A percentile compares a stretch with the other conserved stretches of the same genome.
These are phyloP conservation scores for Microctenopoma steveboyesi DNA, from an alignment of 2,797 vertebrate genomes.

Conservation along the genomic window DNA sequence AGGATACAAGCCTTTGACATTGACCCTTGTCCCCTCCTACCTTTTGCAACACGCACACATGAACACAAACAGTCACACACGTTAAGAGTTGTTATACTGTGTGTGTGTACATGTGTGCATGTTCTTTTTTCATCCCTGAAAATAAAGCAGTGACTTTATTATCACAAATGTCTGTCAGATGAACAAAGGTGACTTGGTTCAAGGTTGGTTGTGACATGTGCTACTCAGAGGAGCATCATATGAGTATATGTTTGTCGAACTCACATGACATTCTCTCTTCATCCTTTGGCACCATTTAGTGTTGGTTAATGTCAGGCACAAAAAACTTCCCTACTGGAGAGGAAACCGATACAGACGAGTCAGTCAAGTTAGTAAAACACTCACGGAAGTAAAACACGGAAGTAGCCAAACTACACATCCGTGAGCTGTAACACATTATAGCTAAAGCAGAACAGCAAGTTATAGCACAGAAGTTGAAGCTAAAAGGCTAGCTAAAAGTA, in stretches of 20 bases:
- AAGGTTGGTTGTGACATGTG: conserved; percentile 33
- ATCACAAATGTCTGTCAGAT: conserved; percentile 18
- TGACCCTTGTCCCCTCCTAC: conserved; percentile 39
- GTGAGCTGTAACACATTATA: too few relatives aligned
- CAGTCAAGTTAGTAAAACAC: too few relatives aligned
- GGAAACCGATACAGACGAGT: too few relatives aligned
- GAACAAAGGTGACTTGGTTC: conserved; percentile 42
- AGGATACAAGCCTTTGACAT: conserved; percentile 70
- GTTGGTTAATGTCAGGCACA: too few relatives aligned
- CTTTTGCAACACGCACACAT: conserved; percentile 22
- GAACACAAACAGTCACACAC: background rate
- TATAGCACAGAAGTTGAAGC: too few relatives aligned
- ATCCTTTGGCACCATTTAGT: background rate
- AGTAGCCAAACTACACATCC: too few relatives aligned
- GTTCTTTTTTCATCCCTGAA: conserved; percentile 26
- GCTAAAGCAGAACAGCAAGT: too few relatives aligned
- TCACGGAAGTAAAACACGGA: too few relatives aligned
- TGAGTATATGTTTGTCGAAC: conserved; percentile 3
- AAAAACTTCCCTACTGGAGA: too few relatives aligned
- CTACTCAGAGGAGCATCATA: background rate
- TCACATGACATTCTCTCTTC: background rate
- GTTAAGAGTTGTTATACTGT: conserved; percentile 13
- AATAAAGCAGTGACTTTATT: conserved; percentile 46
- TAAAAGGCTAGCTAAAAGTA: too few relatives aligned
- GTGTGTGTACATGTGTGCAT: conserved; percentile 12